Evolutionary conservation across 2,797 vertebrate species (phyloP), one percentile per base, ranked within the genome.

Genomic region (Agapornis canus): DNA sequence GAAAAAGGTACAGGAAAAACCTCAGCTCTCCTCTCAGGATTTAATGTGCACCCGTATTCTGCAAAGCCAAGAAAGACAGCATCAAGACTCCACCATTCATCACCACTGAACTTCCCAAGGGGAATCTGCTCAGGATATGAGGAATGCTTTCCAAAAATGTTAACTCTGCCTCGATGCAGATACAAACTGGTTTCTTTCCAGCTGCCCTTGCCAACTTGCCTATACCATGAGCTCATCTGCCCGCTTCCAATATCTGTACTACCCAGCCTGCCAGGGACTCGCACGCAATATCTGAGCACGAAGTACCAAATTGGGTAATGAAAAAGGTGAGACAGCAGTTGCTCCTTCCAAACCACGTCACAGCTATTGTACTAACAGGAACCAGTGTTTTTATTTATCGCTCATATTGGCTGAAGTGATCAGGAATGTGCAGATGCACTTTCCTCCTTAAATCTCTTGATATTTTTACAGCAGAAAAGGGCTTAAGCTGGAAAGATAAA

Each of bases 201-300:
- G 43, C 17, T 4, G 1, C 37, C 72, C 51, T 31, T 77, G 60
- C 82, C 75, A 78, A 48, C 10, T 51, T 82, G 64, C 76, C 76
- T 45, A 25, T 9, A 35, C 71, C 75, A 35, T 18, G 35, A 89
- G 75, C 48, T 94, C 82, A 73, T 42, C 42, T 32, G 65, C 31
- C 48, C 3, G 0, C 29, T 81, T 68, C 45, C 71, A 73, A 21
- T 48, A 26, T 6, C 71, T 5, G 2, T 4, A 59, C 48, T 27
- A 37, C 51, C 32, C 32, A 23, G 60, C 35, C 43, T 83, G 90
- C 69, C 90, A 91, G 57, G 48, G 48, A 51, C 48, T 73, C 1
- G 2, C 57, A 52, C 0, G 0, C 27, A 23, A 0, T 25, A 56
- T 6, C 81, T 7, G 23, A 83, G 72, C 37, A 18, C 0, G 0